Conservation (phyloP, 2,888 invertebrate genomes). For the Fissipunctia ypsillon region DNA sequence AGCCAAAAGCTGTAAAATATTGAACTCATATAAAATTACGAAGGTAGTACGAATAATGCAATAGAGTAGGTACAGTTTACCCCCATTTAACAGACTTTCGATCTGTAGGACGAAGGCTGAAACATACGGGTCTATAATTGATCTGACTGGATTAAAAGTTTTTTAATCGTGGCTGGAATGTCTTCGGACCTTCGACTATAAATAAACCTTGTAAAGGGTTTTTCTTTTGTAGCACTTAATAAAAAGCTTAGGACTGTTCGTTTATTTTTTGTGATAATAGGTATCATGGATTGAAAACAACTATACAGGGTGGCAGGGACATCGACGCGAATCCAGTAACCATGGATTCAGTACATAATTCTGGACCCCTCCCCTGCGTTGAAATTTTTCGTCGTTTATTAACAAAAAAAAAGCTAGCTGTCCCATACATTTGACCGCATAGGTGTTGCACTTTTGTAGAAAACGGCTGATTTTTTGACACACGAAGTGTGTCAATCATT, state of each 20-base stretch:
- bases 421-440: no score
- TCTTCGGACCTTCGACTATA: not conserved
- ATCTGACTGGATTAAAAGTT: not conserved
- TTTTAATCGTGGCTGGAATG: not conserved
- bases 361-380: no score
- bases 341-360: no score
- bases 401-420: no score
- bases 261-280: not conserved
- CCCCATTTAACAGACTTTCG: conserved; percentile 60
- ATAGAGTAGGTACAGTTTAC: conserved; percentile 27
- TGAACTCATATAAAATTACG: not conserved
- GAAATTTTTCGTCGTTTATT: no score
- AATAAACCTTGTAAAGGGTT: not conserved
- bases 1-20: not conserved
- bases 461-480: no score
- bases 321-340: no score
- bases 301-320: no score
- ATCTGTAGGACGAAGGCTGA: conserved; percentile 42
- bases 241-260: not conserved
- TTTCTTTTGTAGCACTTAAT: not conserved
- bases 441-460: no score
- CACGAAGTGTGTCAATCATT: no score
- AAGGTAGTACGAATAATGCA: conserved; percentile 39
- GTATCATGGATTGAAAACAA: no score
- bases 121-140: conserved; percentile 52